Evolutionary conservation across 2,888 invertebrate genomes (phyloP).

Genomic region (Ochropleura leucogaster): DNA sequence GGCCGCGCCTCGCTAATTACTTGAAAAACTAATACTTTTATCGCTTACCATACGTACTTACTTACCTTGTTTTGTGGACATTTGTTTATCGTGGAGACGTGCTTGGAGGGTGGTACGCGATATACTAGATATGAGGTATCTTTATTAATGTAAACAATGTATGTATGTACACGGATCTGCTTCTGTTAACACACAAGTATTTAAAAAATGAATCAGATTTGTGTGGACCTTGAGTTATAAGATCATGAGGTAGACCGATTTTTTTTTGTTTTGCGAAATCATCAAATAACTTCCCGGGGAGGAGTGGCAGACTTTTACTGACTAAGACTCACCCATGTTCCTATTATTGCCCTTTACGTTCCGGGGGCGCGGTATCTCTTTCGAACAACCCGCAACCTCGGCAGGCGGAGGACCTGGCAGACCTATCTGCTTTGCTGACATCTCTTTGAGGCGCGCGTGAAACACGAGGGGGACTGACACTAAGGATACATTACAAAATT

Average conservation of each 20-base stretch:
- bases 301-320: no score
- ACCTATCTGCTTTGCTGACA: no score
- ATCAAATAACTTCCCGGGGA: no score
- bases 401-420: no score
- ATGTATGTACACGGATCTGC: neutral
- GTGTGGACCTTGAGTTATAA: neutral
- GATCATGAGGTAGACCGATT: neutral
- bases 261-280: no score
- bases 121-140: neutral
- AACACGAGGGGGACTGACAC: no score
- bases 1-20: constrained; percentile 64
- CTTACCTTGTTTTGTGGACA: constrained; percentile 29
- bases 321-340: no score
- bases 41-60: constrained; percentile 50
- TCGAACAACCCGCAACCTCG: no score
- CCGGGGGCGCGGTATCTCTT: no score
- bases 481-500: no score
- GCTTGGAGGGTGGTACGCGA: neutral
- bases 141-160: neutral
- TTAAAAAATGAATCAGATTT: neutral
- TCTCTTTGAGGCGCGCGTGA: no score
- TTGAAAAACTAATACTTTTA: constrained; percentile 62
- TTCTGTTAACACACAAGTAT: neutral
- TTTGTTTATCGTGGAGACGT: constrained; percentile 28
- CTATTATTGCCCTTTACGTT: no score